These are phyloP conservation scores for Empidonax traillii DNA, from an alignment of 2,113 vertebrate species.

Conservation along the genomic window DNA sequence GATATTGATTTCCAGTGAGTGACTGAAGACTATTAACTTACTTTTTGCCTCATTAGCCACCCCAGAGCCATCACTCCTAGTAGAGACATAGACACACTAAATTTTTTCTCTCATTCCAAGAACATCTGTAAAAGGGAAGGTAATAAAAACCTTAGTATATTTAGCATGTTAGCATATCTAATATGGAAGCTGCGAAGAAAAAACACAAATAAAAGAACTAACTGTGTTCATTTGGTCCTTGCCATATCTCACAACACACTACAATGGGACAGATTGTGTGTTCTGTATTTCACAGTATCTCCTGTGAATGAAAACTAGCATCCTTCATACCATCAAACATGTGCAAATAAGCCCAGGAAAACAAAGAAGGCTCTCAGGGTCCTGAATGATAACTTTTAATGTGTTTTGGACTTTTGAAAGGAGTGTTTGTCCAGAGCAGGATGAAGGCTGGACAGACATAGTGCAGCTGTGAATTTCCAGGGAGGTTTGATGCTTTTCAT, in stretches of 20 bases:
- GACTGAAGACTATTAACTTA: neutral
- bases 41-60: neutral
- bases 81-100: neutral
- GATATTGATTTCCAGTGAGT: neutral
- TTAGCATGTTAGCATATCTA: neutral
- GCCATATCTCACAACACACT: neutral
- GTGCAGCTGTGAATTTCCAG: slow-evolving; percentile 25
- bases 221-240: neutral
- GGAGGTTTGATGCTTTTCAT: slow-evolving; percentile 17
- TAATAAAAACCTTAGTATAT: neutral
- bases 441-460: neutral
- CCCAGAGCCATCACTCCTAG: neutral
- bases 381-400: slow-evolving; percentile 10
- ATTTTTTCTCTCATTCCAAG: neutral
- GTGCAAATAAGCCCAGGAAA: neutral
- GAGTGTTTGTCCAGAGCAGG: slow-evolving; percentile 6
- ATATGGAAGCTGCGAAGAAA: neutral
- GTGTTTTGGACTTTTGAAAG: slow-evolving; percentile 27
- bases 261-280: neutral
- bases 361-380: slow-evolving; percentile 30
- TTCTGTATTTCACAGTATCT: neutral
- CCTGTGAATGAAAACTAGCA: neutral
- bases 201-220: neutral
- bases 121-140: neutral
- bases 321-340: neutral